Evolutionary conservation across 2,888 invertebrate genomes (phyloP), one percentile per base, ranked within the genome.

Genomic region (Lutraria lutraria): DNA sequence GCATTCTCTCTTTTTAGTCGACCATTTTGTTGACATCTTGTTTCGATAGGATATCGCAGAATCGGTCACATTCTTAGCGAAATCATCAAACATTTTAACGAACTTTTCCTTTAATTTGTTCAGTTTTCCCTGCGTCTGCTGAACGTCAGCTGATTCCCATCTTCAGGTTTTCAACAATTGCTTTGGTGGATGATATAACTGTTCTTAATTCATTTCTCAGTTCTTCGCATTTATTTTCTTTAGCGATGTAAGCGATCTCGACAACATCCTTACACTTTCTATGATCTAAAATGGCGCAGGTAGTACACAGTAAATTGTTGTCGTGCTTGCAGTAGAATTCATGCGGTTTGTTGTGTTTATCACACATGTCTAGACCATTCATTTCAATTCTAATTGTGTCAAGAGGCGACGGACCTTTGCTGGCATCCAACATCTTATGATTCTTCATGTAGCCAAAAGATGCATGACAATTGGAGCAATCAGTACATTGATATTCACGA

Each of bases 261-360:
- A 56, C 56, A 2, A 81, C 81, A 29, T 31, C 56, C 10, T 56
- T 4, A n/a, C 81, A 81, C 56, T 56, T 81, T 56, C 56, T n/a
- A 31, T 81, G 81, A 56, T 13, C 56, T 15, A 81, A 25, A 29
- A 81, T 56, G 16, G 54, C 81, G 25, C 81, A 82, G 6, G 56
- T 31, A 60, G 29, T 56, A 60, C 82, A 82, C 10, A 25, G 29
- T 19, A 82, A 60, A 10, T 6, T 29, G 4, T 82, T 56, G 19
- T 56, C 56, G 21, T 56, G 19, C 21, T 56, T 21, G 21, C 56
- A 56, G 56, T 56, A 56, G 19, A 15, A 56, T 21, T 56, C 56
- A 56, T 19, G 21, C 21, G 56, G 56, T n/a, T n/a, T n/a, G n/a
- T n/a, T n/a, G n/a, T n/a, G n/a, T n/a, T n/a, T n/a, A n/a, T n/a